A percentile compares a stretch with the other conserved stretches of the same genome.
phyloP scores from a whole-genome alignment of 2,888 invertebrate species.

The Scaptomyza caliginosa region DNA sequence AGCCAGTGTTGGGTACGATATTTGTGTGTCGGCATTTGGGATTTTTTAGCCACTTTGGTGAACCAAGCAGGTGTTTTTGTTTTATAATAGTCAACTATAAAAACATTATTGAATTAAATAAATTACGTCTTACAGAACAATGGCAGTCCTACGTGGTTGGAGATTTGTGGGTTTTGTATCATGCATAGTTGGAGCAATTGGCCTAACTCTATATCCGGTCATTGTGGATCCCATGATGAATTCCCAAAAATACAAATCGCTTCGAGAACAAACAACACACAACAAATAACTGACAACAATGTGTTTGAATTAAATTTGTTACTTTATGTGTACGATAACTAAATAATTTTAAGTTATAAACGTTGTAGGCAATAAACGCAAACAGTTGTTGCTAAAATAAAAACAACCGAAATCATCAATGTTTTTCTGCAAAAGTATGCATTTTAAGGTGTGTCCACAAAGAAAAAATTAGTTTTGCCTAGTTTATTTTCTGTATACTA shows the following conservation, averaged over 20 bases:
- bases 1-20: constrained; percentile 3
- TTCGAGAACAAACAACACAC: constrained; percentile 47
- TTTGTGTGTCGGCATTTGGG: background rate
- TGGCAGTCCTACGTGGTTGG: constrained; percentile 85
- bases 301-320: constrained; percentile 6
- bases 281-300: constrained; percentile 38
- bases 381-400: constrained; percentile 8
- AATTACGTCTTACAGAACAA: constrained; percentile 48
- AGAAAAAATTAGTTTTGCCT: background rate
- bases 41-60: constrained; percentile 38
- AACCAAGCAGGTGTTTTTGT: constrained; percentile 59
- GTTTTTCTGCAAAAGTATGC: background rate
- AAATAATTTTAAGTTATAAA: background rate
- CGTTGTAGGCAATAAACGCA: constrained; percentile 8
- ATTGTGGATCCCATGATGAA: constrained; percentile 87
- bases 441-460: background rate
- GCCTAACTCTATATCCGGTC: constrained; percentile 86
- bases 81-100: constrained; percentile 37
- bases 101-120: constrained; percentile 14
- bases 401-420: background rate
- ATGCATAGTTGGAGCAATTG: constrained; percentile 86
- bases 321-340: background rate
- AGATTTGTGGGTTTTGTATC: constrained; percentile 86
- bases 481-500: background rate
- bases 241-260: constrained; percentile 85